Evolutionary conservation across 2,113 vertebrate species (phyloP).

Genomic region (Porphyrio hochstetteri): DNA sequence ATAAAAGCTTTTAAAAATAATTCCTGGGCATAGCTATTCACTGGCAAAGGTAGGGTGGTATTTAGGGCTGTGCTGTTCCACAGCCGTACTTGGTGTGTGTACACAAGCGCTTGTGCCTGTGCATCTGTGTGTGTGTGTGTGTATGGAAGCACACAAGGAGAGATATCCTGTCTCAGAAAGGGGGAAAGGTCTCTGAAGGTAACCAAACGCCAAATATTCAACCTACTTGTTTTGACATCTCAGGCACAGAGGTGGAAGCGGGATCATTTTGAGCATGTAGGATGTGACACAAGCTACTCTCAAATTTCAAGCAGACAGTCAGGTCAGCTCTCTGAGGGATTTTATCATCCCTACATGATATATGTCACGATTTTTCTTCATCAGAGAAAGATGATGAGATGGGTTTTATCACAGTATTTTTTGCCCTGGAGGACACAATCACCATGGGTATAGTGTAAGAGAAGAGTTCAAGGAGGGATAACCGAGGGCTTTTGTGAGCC

Average conservation of each 20-base stretch:
- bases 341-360: neutral
- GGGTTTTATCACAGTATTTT: neutral
- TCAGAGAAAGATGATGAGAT: neutral
- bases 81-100: neutral
- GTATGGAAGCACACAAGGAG: neutral
- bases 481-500: neutral
- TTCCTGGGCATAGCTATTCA: neutral
- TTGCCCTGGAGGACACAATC: neutral
- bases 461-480: neutral
- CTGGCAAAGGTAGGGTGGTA: neutral
- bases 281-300: neutral
- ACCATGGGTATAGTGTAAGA: neutral
- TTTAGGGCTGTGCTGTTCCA: neutral
- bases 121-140: neutral
- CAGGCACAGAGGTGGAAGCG: neutral
- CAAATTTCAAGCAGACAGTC: neutral
- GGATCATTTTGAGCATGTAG: neutral
- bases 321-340: neutral
- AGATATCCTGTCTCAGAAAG: fast-evolving
- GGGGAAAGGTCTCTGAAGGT: neutral
- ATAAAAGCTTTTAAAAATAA: neutral
- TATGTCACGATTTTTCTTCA: neutral
- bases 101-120: neutral
- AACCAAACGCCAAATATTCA: neutral
- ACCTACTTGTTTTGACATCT: neutral